A percentile compares a stretch with the other conserved stretches of the same genome.
Conservation (phyloP, 2,797 vertebrate genomes). For the Acridotheres tristis region DNA sequence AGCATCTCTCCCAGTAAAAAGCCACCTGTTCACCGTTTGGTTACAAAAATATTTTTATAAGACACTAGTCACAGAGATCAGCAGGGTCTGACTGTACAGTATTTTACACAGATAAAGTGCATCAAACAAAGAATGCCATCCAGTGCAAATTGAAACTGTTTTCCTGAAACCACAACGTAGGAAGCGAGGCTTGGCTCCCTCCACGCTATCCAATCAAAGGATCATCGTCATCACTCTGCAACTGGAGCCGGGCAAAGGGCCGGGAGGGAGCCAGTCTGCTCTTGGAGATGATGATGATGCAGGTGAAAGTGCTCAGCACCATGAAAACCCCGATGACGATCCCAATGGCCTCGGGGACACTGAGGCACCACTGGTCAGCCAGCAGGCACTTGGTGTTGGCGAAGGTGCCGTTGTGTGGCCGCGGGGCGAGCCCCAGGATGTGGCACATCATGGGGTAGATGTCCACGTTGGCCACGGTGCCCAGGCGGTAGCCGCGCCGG, state of each 20-base stretch:
- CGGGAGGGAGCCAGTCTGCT: constrained; percentile 36
- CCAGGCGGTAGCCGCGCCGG: constrained; percentile 74
- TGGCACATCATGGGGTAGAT: constrained; percentile 96
- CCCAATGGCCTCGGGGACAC: constrained; percentile 77
- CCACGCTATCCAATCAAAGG: constrained; percentile 79
- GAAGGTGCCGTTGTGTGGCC: constrained; percentile 90
- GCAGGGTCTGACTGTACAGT: constrained; percentile 3
- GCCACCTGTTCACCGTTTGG: background rate
- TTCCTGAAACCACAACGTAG: background rate
- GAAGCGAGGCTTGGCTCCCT: background rate
- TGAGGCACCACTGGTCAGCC: constrained; percentile 79
- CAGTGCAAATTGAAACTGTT: background rate
- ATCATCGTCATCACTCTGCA: constrained; percentile 83
- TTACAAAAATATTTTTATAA: background rate
- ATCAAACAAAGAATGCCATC: background rate
- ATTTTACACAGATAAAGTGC: constrained; percentile 37
- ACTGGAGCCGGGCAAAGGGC: constrained; percentile 83
- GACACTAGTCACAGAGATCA: background rate
- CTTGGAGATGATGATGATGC: constrained; percentile 78
- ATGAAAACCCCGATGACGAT: constrained; percentile 83
- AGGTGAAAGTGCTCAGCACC: constrained; percentile 78
- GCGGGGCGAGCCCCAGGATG: constrained; percentile 81
- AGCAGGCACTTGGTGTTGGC: constrained; percentile 81
- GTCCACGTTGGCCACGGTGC: constrained; percentile 83
- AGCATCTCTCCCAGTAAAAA: constrained; percentile 4